Conservation (phyloP, 2,797 vertebrate species). For the Pagetopsis macropterus region DNA sequence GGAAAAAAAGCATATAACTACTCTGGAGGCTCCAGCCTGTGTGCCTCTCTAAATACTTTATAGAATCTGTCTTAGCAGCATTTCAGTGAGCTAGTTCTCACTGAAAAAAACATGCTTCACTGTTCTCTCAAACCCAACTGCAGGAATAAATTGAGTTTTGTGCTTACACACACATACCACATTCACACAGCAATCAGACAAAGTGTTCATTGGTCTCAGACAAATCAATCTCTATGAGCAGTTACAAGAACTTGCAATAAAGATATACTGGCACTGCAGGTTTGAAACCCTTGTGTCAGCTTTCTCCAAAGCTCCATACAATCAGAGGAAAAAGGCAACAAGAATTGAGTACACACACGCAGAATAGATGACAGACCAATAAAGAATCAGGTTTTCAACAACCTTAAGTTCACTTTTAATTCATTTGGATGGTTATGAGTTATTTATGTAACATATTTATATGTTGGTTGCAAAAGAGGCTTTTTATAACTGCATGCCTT, state of each 20-base stretch:
- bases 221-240: slow-evolving; percentile 32
- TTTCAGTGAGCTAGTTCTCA: slow-evolving; percentile 29
- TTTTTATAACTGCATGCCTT: neutral
- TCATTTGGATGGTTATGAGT: neutral
- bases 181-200: slow-evolving; percentile 38
- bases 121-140: neutral
- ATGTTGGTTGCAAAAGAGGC: neutral
- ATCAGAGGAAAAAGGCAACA: neutral
- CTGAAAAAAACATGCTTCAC: slow-evolving; percentile 13
- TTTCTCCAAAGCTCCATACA: slow-evolving; percentile 1
- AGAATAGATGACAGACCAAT: no score
- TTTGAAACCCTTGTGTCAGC: slow-evolving; percentile 8
- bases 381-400: neutral
- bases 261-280: slow-evolving; percentile 31
- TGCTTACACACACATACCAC: slow-evolving; percentile 23
- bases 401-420: neutral
- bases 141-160: slow-evolving; percentile 37
- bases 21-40: slow-evolving; percentile 1
- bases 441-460: neutral
- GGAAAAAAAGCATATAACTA: neutral
- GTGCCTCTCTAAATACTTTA: slow-evolving; percentile 62
- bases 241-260: slow-evolving; percentile 13
- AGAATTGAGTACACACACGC: neutral
- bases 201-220: slow-evolving; percentile 26
- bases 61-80: slow-evolving; percentile 35